phyloP scores from a whole-genome alignment of 64 coral and sea anemone species.

The Hydrozoanthus tunicans region DNA sequence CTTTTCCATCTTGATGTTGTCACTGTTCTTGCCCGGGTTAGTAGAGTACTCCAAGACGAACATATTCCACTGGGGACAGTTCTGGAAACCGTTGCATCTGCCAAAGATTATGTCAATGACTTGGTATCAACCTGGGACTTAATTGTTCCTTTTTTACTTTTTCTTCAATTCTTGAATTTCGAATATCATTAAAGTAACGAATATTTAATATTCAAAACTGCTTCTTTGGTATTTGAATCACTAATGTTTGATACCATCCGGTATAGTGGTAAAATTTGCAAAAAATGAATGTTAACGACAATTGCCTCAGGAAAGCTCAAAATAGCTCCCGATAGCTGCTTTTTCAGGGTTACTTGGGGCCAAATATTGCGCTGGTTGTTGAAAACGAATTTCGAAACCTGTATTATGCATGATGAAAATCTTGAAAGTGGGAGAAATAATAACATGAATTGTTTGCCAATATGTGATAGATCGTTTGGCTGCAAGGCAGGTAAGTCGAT shows the following conservation, averaged over 20 bases:
- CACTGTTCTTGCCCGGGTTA: conserved; percentile 29
- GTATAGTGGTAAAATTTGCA: too few species aligned
- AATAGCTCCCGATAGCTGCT: conserved; percentile 29
- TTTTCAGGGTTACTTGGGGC: conserved; percentile 3
- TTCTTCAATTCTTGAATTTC: too few species aligned
- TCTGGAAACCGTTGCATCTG: conserved; percentile 17
- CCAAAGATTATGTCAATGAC: not conserved
- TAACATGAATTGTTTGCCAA: too few species aligned
- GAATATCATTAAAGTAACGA: too few species aligned
- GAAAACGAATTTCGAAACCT: conserved; percentile 24
- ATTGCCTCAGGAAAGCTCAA: not conserved
- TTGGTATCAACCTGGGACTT: not conserved
- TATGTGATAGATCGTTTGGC: too few species aligned
- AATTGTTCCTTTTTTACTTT: too few species aligned
- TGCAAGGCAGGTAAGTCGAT: too few species aligned
- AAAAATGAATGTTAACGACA: not conserved
- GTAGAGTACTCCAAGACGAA: conserved; percentile 22
- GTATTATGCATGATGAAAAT: too few species aligned
- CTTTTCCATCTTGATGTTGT: conserved; percentile 32
- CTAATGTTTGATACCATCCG: too few species aligned
- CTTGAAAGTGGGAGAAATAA: too few species aligned
- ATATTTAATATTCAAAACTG: too few species aligned
- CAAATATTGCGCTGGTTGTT: conserved; percentile 19
- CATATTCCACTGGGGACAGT: not conserved
- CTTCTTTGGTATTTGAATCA: too few species aligned